Conservation (phyloP, 2,888 invertebrate species). For the Mimumesa dahlbomi region DNA sequence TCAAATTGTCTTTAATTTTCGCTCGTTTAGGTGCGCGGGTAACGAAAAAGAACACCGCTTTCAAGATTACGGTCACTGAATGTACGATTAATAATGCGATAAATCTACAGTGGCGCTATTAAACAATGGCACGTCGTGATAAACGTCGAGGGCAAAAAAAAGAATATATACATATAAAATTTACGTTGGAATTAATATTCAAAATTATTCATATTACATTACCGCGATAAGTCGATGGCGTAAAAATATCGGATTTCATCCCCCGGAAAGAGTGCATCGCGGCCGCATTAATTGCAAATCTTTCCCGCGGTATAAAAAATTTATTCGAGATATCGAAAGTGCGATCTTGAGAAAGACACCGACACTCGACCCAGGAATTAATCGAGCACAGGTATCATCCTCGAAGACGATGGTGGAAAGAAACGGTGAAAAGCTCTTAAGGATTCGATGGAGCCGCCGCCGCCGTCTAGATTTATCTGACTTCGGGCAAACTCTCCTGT, state of each 20-base stretch:
- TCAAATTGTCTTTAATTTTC: constrained; percentile 9
- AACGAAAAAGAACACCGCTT: too few species aligned
- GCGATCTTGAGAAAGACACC: too few species aligned
- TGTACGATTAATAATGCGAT: neutral
- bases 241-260: neutral
- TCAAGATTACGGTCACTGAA: neutral
- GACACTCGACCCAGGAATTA: constrained; percentile 21
- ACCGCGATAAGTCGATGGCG: neutral
- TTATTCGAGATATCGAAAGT: neutral
- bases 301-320: neutral
- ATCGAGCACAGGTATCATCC: constrained; percentile 27
- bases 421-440: constrained; percentile 17
- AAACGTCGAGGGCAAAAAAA: neutral
- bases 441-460: constrained; percentile 23
- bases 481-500: neutral
- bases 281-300: neutral
- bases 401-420: constrained; percentile 15
- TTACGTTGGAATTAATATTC: neutral
- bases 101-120: neutral
- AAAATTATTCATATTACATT: neutral
- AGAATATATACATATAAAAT: too few species aligned
- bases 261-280: too few species aligned
- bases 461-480: constrained; percentile 39
- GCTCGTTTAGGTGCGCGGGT: neutral
- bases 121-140: too few species aligned